Conservation (phyloP, 2,113 vertebrate genomes). For the Polyodon spathula region DNA sequence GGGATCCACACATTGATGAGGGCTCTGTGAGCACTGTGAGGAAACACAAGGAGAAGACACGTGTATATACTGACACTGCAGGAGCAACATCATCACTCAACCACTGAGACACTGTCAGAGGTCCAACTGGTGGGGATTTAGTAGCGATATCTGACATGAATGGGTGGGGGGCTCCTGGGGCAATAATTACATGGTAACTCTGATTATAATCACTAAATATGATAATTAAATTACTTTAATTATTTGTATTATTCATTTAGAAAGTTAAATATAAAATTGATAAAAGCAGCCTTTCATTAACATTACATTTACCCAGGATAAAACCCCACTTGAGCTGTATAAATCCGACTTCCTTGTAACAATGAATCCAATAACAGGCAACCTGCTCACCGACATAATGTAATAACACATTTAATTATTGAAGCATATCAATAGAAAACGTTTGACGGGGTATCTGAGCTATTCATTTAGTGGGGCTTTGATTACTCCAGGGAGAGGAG, state of each 20-base stretch:
- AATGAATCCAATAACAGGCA: not conserved
- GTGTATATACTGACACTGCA: slow-evolving; percentile 5
- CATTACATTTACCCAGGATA: no score
- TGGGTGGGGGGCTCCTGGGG: no score
- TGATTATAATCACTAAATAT: no score
- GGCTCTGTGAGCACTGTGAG: slow-evolving; percentile 80
- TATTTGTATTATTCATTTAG: no score
- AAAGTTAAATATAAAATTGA: no score
- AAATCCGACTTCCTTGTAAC: not conserved
- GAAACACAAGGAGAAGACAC: slow-evolving; percentile 21
- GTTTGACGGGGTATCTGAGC: not conserved
- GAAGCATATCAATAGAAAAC: not conserved
- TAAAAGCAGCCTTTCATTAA: no score
- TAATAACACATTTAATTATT: not conserved
- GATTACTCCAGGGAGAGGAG: not conserved
- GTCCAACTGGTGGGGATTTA: not conserved
- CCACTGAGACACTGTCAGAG: not conserved
- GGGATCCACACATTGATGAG: slow-evolving; percentile 98
- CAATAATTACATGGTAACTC: no score
- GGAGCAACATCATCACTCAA: not conserved
- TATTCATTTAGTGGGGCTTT: not conserved
- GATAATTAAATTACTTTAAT: no score
- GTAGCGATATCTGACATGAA: not conserved
- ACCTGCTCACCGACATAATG: not conserved
- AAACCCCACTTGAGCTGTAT: not conserved